phyloP scores from a whole-genome alignment of 2,888 invertebrate species.

The Tetrapedia diversipes region DNA sequence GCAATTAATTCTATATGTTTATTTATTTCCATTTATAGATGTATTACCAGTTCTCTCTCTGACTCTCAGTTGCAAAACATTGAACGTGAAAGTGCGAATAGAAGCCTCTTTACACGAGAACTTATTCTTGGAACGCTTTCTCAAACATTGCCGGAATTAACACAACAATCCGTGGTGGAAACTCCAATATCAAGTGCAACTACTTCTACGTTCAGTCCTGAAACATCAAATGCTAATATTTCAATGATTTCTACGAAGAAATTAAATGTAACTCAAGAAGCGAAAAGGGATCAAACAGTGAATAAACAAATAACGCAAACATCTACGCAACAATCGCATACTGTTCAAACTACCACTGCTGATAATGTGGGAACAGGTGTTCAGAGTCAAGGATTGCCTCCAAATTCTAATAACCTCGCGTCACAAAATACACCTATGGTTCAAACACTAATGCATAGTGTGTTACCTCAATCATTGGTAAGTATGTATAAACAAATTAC shows the following conservation, averaged over 20 bases:
- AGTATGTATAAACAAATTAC: slow-evolving; percentile 50
- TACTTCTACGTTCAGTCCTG: slow-evolving; percentile 75
- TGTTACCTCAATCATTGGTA: slow-evolving; percentile 81
- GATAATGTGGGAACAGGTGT: slow-evolving; percentile 69
- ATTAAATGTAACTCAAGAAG: slow-evolving; percentile 72
- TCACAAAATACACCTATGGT: slow-evolving; percentile 79
- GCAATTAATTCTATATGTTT: not conserved
- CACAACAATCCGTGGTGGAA: slow-evolving; percentile 72
- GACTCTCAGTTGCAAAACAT: slow-evolving; percentile 80
- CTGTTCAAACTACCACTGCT: slow-evolving; percentile 69
- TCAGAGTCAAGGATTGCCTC: slow-evolving; percentile 77
- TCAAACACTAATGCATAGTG: slow-evolving; percentile 81
- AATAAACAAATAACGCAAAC: slow-evolving; percentile 67
- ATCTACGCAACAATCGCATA: slow-evolving; percentile 69
- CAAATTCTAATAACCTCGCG: slow-evolving; percentile 78
- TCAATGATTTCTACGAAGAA: slow-evolving; percentile 74
- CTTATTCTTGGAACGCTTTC: slow-evolving; percentile 79
- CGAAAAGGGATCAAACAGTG: slow-evolving; percentile 75
- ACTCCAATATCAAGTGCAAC: slow-evolving; percentile 73
- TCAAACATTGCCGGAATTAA: slow-evolving; percentile 78
- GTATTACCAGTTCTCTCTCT: slow-evolving; percentile 79
- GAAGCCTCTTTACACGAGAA: slow-evolving; percentile 79
- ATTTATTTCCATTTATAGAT: slow-evolving; percentile 67
- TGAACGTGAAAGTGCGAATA: slow-evolving; percentile 81
- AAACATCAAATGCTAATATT: slow-evolving; percentile 74